Base-by-base conservation (phyloP, 2,888 invertebrate genomes). In the Lissonota sp. region DNA sequence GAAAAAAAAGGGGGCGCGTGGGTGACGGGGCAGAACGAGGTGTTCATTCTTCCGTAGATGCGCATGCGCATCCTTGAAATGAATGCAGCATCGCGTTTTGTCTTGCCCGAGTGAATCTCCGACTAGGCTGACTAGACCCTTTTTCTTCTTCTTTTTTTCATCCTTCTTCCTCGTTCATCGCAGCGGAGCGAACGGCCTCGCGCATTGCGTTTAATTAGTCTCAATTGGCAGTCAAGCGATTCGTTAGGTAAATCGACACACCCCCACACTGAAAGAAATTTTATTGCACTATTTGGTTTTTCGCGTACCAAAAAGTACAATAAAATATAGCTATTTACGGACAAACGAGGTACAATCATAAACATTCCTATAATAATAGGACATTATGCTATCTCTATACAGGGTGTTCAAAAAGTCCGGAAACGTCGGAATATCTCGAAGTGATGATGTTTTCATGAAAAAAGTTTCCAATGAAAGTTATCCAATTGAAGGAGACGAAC, bases 141-240 rank as follows among this genome's bases (percentile, higher is more conserved):
- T 46, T 46, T 4, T 55, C 40, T 3, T 16, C 3, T 8, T 26
- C 46, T 7, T 39, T 39, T 10, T 55, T 14, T 10, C n/a, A 7
- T n/a, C 46, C 8, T 4, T 55, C n/a, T 26, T 6, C 55, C 55
- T 53, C 55, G 55, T 46, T 53, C 26, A 73, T 71, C 14, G 67
- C 57, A 72, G 60, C 74, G 79, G 46, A 75, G 73, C 67, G 64
- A 81, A 75, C 77, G 67, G 72, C 80, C 77, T 62, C 70, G 67
- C 39, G 70, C 49, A 80, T 80, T 64, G 75, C 78, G 83, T 79
- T n/a, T 88, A 88, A 89, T 90, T 88, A 87, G 83, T 88, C 87
- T 84, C 85, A 84, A 88, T 87, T 86, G 87, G 86, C 87, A 82
- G 77, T 86, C 84, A 77, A 87, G 84, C 85, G 87, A 83, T 85